Percentiles rank a stretch among this genome's conserved stretches.
Evolutionary conservation across 2,888 invertebrate genomes (phyloP).

Genomic region (Chamaedrilus cognettii): DNA sequence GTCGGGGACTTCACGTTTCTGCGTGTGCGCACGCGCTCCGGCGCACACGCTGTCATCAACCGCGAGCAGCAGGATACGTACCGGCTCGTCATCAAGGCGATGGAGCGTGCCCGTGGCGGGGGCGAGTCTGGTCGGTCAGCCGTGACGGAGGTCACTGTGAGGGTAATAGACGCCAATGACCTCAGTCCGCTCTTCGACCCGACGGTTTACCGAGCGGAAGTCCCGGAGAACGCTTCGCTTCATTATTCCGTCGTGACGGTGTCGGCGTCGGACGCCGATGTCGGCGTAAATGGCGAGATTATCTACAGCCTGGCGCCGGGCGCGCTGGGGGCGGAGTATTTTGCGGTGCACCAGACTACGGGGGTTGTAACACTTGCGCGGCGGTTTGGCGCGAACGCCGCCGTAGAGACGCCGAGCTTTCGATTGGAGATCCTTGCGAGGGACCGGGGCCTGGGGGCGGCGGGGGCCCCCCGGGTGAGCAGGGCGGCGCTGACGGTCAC

Average conservation of each 20-base stretch:
- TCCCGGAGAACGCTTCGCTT: constrained; percentile 84
- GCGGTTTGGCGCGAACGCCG: constrained; percentile 70
- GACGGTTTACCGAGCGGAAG: constrained; percentile 81
- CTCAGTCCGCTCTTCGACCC: constrained; percentile 92
- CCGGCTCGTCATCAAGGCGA: constrained; percentile 75
- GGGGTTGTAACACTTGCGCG: constrained; percentile 84
- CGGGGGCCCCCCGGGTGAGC: constrained; percentile 19
- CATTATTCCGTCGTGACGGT: constrained; percentile 74
- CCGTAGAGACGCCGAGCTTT: constrained; percentile 72
- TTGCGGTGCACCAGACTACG: constrained; percentile 90
- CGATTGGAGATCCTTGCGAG: constrained; percentile 80
- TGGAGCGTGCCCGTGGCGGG: constrained; percentile 61
- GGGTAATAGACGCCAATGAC: constrained; percentile 66
- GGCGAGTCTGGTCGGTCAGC: constrained; percentile 48
- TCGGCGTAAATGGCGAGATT: constrained; percentile 94
- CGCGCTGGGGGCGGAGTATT: too few relatives aligned
- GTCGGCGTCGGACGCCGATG: constrained; percentile 91
- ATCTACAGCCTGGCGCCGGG: constrained; percentile 74
- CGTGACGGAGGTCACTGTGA: constrained; percentile 63
- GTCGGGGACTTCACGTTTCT: constrained; percentile 96
- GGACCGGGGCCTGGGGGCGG: constrained; percentile 70
- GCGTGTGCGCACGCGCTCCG: constrained; percentile 83
- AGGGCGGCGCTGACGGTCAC: constrained; percentile 63
- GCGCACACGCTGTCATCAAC: constrained; percentile 85
- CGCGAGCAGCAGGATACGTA: constrained; percentile 87